Conservation (phyloP, 2,113 vertebrate species). For the Prolemur simus region DNA sequence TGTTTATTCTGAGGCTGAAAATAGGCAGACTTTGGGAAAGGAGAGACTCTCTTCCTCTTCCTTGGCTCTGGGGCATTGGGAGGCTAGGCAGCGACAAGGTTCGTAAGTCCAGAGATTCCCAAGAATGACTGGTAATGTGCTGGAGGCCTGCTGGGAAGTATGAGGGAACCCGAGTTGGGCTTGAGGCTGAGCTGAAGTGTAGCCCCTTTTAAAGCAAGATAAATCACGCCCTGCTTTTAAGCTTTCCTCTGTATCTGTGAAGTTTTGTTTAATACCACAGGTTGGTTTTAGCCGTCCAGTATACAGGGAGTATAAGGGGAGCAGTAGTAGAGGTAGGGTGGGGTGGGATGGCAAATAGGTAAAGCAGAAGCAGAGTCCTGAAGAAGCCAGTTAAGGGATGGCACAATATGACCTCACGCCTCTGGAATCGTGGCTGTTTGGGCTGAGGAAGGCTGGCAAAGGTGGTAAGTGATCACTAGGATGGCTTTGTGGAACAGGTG, state of each 20-base stretch:
- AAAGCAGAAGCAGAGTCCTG: neutral
- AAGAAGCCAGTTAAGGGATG: neutral
- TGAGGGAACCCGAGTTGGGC: neutral
- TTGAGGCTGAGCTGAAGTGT: neutral
- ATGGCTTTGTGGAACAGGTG: neutral
- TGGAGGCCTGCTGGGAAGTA: neutral
- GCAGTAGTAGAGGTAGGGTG: neutral
- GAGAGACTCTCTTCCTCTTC: neutral
- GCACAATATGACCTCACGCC: neutral
- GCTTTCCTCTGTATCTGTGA: neutral
- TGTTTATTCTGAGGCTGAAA: slow-evolving; percentile 10
- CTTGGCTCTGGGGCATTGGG: neutral
- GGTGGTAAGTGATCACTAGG: neutral
- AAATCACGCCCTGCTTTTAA: neutral
- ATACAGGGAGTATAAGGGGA: neutral
- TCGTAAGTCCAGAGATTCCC: neutral
- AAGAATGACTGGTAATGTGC: neutral
- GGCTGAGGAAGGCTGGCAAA: neutral
- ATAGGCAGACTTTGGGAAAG: neutral
- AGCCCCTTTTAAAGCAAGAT: neutral
- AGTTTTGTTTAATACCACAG: neutral
- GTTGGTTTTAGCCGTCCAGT: neutral
- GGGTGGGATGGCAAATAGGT: neutral
- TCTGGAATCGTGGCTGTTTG: neutral
- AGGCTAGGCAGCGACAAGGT: neutral